Evolutionary conservation across 2,113 vertebrate species (phyloP), one percentile per base, ranked within the genome.

Genomic region (Oceanites oceanicus): DNA sequence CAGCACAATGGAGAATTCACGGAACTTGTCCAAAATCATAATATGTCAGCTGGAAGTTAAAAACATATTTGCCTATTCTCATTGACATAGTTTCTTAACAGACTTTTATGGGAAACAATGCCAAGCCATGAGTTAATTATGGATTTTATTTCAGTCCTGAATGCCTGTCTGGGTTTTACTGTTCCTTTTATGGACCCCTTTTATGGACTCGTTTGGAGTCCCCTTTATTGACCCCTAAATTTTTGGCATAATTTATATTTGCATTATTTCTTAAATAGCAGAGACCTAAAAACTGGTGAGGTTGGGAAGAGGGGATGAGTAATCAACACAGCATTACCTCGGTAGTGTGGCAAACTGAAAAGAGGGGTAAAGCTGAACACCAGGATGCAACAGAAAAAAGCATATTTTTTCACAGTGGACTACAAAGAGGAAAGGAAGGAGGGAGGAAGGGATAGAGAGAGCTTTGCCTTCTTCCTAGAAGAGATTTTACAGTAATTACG

Each of bases 401-500:
- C 61, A 44, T 25, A 75, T 92, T 97, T 94, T 78, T 96, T 95
- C 72, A 76, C 22, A 71, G 72, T 63, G 87, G 72, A 52, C 76
- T 84, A 63, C 40, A 29, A 90, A 92, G 58, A 76, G 18, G 16
- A 15, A 88, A 18, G 30, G 20, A 62, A 40, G 22, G 9, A 56
- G n/a, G 26, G 9, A 25, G 11, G 13, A 11, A 62, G 4, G 17
- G 44, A 32, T 10, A 59, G 66, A 23, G 79, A 86, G 49, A 92
- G 83, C 81, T 83, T 74, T 91, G 62, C 77, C 81, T 95, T 92
- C 92, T 76, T 58, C 70, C 66, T 84, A 49, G 85, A 96, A 84
- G 58, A 92, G 81, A 95, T 90, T 95, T 97, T 85, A 96, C 52
- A 86, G 68, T 96, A 97, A 97, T 95, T 96, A 95, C 90, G 85